Evolutionary conservation across 2,797 vertebrate species (phyloP).

Genomic region (Sebastes steindachneri): DNA sequence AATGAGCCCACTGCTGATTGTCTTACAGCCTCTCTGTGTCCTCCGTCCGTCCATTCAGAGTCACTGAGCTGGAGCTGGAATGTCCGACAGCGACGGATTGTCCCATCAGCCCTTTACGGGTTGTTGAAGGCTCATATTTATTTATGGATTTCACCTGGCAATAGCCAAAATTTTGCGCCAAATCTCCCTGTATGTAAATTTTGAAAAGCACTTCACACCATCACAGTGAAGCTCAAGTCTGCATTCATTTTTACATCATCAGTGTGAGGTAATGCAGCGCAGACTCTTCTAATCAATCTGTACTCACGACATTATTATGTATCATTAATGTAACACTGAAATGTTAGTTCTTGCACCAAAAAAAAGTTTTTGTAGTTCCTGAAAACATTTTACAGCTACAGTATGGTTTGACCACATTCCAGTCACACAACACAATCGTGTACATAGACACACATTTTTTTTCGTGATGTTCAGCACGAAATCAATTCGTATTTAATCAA

Average conservation of each 20-base stretch:
- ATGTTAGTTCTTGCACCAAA: background rate
- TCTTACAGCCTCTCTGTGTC: constrained; percentile 6
- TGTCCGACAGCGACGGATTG: background rate
- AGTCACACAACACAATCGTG: too few relatives aligned
- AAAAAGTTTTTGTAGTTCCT: background rate
- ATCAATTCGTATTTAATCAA: too few relatives aligned
- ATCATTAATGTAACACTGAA: background rate
- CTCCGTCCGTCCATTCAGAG: constrained; percentile 10
- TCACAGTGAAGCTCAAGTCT: background rate
- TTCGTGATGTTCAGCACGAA: too few relatives aligned
- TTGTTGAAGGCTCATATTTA: background rate
- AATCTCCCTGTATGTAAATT: background rate
- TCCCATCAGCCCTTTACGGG: background rate
- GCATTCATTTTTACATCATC: background rate
- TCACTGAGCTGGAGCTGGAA: constrained; percentile 20
- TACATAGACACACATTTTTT: too few relatives aligned
- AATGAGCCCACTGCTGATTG: background rate
- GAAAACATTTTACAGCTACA: background rate
- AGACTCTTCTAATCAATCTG: background rate
- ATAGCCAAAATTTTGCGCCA: background rate
- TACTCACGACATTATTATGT: background rate
- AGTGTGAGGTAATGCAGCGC: background rate
- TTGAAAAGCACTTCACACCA: background rate
- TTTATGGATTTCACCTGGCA: background rate
- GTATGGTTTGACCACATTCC: background rate